Evolutionary conservation across 2,797 vertebrate species (phyloP), one percentile per base, ranked within the genome.

Genomic region (Melanotaenia parkinsoni): DNA sequence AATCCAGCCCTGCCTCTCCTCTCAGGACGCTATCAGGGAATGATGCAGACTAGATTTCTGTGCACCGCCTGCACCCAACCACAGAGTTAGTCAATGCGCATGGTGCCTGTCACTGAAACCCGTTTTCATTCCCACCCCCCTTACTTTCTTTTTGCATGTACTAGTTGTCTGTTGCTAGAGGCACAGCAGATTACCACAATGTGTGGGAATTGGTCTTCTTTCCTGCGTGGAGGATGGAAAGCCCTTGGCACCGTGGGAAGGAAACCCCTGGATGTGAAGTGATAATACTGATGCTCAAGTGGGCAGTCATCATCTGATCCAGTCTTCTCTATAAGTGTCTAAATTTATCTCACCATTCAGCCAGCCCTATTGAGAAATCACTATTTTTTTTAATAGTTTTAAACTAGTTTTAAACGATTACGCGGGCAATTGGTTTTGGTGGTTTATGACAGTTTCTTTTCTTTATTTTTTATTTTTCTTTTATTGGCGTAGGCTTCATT

Each of bases 231-330:
- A 85, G 66, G 86, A 88, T 87, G 83, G 79, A 85, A 90, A 94
- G 90, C 92, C 93, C 93, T 91, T 93, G 93, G 85, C 91, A 78
- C 87, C 82, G 86, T 81, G 92, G 91, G 86, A 92, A 92, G 93
- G 93, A 94, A 93, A 94, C 93, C 93, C 93, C 93, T 93, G 89
- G 88, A 93, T 92, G 61, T 82, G 79, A 83, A 91, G 88, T 82
- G 85, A 88, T 84, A 83, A 75, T 77, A 72, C 63, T 70, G 86
- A 85, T 85, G 86, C 81, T 80, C 32, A 89, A 88, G 82, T 87
- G 85, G 88, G 76, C 86, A 82, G 67, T 88, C 82, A 83, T 81
- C 88, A 89, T 82, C 87, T 90, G 85, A 86, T 86, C 64, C 58
- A 63, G 70, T 72, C 80, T 69, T 78, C 76, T 85, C 54, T 50